A percentile compares a stretch with the other conserved stretches of the same genome.
Evolutionary conservation across 2,797 vertebrate species (phyloP).

Genomic region (Hirundo rustica): DNA sequence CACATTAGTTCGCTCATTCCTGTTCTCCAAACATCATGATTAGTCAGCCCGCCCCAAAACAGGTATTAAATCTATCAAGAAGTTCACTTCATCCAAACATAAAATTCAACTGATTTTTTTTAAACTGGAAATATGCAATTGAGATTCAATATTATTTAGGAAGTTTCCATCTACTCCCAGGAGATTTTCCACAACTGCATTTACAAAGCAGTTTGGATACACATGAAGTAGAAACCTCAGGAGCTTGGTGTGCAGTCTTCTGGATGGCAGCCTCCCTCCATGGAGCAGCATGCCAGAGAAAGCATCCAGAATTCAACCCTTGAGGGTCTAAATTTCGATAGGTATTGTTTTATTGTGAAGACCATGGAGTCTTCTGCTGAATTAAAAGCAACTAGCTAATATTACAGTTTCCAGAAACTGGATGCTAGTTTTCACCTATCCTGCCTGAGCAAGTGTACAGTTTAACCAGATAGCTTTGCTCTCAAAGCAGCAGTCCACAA

Average conservation of each 20-base stretch:
- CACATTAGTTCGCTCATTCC: neutral
- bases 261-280: neutral
- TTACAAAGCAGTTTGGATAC: neutral
- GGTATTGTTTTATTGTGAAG: neutral
- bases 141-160: neutral
- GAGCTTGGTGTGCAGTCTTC: neutral
- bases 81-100: neutral
- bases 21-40: neutral
- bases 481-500: neutral
- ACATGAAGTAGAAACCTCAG: neutral
- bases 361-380: neutral
- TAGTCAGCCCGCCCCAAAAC: neutral
- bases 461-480: neutral
- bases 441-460: neutral
- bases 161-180: conserved; percentile 3
- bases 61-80: neutral
- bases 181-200: neutral
- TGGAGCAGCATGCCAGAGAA: accelerated
- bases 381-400: neutral
- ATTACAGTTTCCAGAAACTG: neutral
- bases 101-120: neutral
- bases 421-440: neutral
- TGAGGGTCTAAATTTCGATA: neutral
- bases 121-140: neutral
- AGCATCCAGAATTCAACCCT: neutral